Base-by-base conservation (phyloP, 2,113 vertebrate species). In the Stegastes partitus region DNA sequence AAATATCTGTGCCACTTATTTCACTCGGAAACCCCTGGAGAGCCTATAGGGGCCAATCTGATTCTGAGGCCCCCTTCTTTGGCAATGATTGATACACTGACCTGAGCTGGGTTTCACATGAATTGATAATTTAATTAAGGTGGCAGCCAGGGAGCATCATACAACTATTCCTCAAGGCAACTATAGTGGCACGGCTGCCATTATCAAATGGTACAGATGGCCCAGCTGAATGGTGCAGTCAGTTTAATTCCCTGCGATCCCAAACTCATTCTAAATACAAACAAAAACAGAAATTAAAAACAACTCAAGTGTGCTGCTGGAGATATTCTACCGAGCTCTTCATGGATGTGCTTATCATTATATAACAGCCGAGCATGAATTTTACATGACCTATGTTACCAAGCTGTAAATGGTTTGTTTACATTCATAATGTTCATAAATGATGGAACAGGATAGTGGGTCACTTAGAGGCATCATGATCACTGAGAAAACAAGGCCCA, bases 41-140 rank as follows among this genome's bases (percentile, higher is more conserved):
- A 34, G 31, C 31, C 31, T 34, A 9, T 34, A 34, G 31, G 31
- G 31, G 31, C 9, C 31, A 7, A 7, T 34, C 31, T 34, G 31
- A 34, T 9, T 34, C 31, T 34, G 31, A 2, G 6, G 31, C 31
- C 31, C 7, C 31, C 31, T 34, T 34, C 31, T 34, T 63, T 70
- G 69, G 44, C 56, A 64, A 21, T 80, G 86, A 84, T 3, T 84
- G 75, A 84, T 78, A 66, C 3, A 18, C 69, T 86, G 83, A 90
- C 86, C 86, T 76, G 69, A 31, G 51, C 63, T 1, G 39, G 25
- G 67, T 68, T 82, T 84, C 63, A 82, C 67, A 70, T 81, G 42
- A 81, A 83, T 79, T 88, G 79, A 81, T 83, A 22, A 90, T 88
- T 82, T 83, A 83, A 88, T 87, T 74, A 79, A 79, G 82, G 19